Evolutionary conservation across 2,797 vertebrate species (phyloP).

Genomic region (Psittacula derbiana): DNA sequence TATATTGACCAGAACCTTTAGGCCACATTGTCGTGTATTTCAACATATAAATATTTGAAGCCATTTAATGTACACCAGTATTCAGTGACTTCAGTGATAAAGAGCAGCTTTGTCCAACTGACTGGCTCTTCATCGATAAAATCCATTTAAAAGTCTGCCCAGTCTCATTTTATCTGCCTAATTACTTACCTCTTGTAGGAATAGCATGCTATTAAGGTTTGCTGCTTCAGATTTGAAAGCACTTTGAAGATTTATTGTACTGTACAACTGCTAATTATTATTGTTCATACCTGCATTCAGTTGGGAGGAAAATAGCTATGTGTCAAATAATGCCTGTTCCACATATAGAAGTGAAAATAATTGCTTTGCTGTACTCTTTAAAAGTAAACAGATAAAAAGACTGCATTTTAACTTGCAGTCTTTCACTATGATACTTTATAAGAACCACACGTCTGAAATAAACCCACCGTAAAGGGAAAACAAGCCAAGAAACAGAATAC

Average conservation of each 20-base stretch:
- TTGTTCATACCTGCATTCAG: neutral
- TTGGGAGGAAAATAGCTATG: neutral
- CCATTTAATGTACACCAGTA: neutral
- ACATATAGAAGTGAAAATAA: neutral
- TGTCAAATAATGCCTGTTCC: neutral
- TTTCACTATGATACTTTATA: neutral
- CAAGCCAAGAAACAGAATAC: neutral
- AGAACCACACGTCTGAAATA: neutral
- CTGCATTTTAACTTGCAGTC: neutral
- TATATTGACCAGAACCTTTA: neutral
- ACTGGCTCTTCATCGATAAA: conserved; percentile 30
- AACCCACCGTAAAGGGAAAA: neutral
- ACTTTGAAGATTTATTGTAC: conserved; percentile 53
- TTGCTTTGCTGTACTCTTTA: neutral
- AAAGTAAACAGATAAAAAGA: neutral
- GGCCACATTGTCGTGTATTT: neutral
- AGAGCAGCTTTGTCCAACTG: conserved; percentile 26
- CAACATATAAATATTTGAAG: neutral
- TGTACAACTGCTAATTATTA: conserved; percentile 53
- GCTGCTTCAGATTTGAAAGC: conserved; percentile 53
- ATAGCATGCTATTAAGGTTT: conserved; percentile 28
- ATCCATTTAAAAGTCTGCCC: conserved; percentile 19
- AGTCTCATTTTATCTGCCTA: conserved; percentile 40
- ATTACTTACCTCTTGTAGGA: conserved; percentile 35
- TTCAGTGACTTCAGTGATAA: conserved; percentile 1